Conservation (phyloP, 2,888 invertebrate genomes). For the Campaea margaritaria region DNA sequence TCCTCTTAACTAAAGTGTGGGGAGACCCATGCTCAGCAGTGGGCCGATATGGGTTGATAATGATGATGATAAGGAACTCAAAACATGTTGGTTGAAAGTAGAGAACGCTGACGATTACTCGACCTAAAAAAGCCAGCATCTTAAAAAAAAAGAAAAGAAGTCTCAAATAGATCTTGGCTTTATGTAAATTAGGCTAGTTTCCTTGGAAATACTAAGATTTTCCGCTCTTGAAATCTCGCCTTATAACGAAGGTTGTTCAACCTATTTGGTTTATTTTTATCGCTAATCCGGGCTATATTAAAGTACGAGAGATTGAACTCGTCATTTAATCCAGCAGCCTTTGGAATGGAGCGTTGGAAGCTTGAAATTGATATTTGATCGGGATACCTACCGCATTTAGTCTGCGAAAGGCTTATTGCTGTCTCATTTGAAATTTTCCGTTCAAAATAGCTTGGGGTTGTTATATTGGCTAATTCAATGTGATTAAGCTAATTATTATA, state of each 20-base stretch:
- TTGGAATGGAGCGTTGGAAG: slow-evolving; percentile 50
- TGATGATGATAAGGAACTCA: too few species aligned
- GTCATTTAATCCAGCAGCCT: slow-evolving; percentile 43
- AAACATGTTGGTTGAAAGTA: too few species aligned
- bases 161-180: too few species aligned
- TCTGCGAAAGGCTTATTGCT: slow-evolving; percentile 28
- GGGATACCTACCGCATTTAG: slow-evolving; percentile 26
- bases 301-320: slow-evolving; percentile 28
- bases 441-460: slow-evolving; percentile 5
- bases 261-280: slow-evolving; percentile 9
- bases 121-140: too few species aligned
- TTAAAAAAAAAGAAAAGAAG: too few species aligned
- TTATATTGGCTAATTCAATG: slow-evolving; percentile 1
- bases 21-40: too few species aligned
- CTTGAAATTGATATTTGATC: slow-evolving; percentile 58
- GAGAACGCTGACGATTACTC: too few species aligned
- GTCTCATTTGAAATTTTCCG: slow-evolving; percentile 20
- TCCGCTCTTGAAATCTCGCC: not conserved
- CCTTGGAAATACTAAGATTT: too few species aligned
- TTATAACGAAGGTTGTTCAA: not conserved
- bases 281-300: slow-evolving; percentile 21
- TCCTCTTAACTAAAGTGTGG: too few species aligned
- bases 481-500: not conserved
- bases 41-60: too few species aligned
- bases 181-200: too few species aligned